A percentile compares a stretch with the other conserved stretches of the same genome.
Conservation (phyloP, 2,113 vertebrate species). For the Mionectes macconnelli region DNA sequence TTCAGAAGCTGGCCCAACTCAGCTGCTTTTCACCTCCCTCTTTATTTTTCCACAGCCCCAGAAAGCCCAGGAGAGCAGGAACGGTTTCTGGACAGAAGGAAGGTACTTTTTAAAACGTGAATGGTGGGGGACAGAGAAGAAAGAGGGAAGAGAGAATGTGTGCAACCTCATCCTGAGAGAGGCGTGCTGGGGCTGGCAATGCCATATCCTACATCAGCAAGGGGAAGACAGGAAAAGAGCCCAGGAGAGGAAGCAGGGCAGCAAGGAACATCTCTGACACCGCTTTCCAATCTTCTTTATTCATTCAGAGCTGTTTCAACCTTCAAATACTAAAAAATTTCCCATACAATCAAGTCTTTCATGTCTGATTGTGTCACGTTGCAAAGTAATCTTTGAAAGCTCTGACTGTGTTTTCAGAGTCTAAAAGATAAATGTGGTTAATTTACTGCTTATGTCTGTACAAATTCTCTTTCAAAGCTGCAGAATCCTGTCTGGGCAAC, state of each 20-base stretch:
- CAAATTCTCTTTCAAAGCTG: neutral
- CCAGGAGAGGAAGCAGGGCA: neutral
- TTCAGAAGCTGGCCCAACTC: neutral
- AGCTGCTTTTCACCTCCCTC: neutral
- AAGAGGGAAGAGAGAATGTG: neutral
- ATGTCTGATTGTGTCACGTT: neutral
- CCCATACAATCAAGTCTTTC: neutral
- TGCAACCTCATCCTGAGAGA: neutral
- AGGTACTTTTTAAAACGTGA: neutral
- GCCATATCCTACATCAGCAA: neutral
- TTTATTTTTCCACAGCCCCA: neutral
- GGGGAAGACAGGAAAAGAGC: neutral
- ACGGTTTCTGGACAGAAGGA: neutral
- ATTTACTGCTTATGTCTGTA: neutral
- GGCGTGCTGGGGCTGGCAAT: neutral
- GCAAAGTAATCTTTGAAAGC: neutral
- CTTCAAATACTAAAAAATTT: neutral
- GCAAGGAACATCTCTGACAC: neutral
- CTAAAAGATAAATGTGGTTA: neutral
- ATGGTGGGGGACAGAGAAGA: neutral
- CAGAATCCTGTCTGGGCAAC: neutral
- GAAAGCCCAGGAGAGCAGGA: neutral
- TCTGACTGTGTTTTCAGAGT: neutral
- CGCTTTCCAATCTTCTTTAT: neutral
- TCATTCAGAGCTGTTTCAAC: neutral